These are phyloP conservation scores for Rallus limicola DNA, from an alignment of 2,113 vertebrate genomes.

Conservation along the genomic window DNA sequence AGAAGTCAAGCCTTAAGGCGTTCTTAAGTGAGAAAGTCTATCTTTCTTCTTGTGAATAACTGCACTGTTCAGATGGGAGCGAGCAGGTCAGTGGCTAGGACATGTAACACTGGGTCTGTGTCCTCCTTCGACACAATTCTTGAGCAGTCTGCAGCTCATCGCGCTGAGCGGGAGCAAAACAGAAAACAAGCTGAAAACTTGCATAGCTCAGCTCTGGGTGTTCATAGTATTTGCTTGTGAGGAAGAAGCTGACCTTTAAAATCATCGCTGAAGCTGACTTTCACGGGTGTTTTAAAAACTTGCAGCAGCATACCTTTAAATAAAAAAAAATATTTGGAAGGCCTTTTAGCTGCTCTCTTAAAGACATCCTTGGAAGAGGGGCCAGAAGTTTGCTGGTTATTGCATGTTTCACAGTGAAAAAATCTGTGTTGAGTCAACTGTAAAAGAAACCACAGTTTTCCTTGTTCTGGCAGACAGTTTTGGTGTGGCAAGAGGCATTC, in stretches of 20 bases:
- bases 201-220: background rate
- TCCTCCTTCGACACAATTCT: background rate
- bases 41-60: conserved; percentile 50
- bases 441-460: background rate
- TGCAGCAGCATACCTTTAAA: background rate
- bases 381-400: background rate
- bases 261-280: background rate
- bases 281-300: background rate
- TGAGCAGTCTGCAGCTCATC: background rate
- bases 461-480: background rate
- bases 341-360: background rate
- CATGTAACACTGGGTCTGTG: background rate
- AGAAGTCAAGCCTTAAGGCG: background rate
- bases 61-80: conserved; percentile 21
- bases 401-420: background rate
- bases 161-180: background rate
- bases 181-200: background rate
- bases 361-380: background rate
- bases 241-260: background rate
- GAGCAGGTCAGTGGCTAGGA: background rate
- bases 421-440: background rate
- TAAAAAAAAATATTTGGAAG: background rate
- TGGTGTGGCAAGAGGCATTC: conserved; percentile 1
- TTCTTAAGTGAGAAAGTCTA: conserved; percentile 35
- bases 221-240: background rate